Percentiles rank a stretch among this genome's conserved stretches.
Evolutionary conservation across 2,797 vertebrate genomes (phyloP).

Genomic region (Neopelma chrysocephalum): DNA sequence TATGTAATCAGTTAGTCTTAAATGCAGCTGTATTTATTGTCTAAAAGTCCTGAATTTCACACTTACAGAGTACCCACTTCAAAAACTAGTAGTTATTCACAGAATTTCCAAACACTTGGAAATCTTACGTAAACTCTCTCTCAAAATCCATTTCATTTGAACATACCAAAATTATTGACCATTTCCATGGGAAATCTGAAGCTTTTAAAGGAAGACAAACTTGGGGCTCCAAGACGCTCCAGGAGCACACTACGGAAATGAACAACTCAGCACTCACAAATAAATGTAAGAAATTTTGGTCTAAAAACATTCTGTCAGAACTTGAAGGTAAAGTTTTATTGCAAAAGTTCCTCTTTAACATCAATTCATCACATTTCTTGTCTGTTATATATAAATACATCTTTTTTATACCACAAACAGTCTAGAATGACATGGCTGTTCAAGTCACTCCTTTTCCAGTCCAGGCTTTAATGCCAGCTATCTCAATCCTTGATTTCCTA

Average conservation of each 20-base stretch:
- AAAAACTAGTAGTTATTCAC: neutral
- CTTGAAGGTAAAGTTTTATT: neutral
- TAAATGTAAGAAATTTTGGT: neutral
- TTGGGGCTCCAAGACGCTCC: neutral
- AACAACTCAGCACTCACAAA: neutral
- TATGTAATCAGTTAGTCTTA: slow-evolving; percentile 68
- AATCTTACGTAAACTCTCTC: neutral
- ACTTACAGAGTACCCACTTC: neutral
- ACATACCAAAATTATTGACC: neutral
- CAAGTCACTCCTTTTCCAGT: neutral
- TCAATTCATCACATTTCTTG: neutral
- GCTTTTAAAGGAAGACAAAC: neutral
- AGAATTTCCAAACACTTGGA: neutral
- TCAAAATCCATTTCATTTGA: neutral
- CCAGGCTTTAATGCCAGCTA: neutral
- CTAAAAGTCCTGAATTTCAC: slow-evolving; percentile 33
- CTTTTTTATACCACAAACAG: neutral
- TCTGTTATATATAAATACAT: neutral
- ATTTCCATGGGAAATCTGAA: neutral
- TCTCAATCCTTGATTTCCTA: neutral
- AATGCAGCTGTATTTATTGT: slow-evolving; percentile 57
- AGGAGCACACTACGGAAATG: neutral
- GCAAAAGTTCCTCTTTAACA: neutral
- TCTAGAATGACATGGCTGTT: neutral
- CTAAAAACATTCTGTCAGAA: neutral